Evolutionary conservation across 2,888 invertebrate genomes (phyloP).

Genomic region (Mycalesis mineus): DNA sequence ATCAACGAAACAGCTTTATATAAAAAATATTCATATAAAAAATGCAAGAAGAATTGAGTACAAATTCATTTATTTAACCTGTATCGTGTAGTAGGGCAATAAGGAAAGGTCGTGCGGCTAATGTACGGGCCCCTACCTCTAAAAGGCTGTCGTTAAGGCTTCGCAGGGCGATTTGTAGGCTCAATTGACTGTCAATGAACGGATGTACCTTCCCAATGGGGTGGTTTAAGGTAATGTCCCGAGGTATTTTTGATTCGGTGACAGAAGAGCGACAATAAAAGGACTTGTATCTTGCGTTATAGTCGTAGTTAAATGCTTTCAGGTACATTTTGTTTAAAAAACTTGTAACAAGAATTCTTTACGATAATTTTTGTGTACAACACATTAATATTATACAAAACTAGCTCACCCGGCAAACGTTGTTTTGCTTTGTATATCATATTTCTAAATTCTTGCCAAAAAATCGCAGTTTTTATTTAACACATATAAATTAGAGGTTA

Average conservation of each 20-base stretch:
- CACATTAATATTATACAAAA: too few species aligned
- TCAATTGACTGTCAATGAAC: conserved; percentile 71
- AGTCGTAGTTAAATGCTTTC: too few species aligned
- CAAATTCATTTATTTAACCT: neutral
- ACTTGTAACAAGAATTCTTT: too few species aligned
- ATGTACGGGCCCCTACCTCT: conserved; percentile 37
- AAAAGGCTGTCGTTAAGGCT: conserved; percentile 53
- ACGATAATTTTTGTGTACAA: too few species aligned
- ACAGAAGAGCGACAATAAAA: neutral
- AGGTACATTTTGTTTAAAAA: too few species aligned
- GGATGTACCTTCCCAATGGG: conserved; percentile 40
- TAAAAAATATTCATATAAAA: neutral
- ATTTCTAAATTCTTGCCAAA: too few species aligned
- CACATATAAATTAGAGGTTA: too few species aligned
- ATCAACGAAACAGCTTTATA: too few species aligned
- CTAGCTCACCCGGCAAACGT: too few species aligned
- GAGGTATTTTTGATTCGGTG: conserved; percentile 6
- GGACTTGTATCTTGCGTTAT: neutral
- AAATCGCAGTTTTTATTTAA: too few species aligned
- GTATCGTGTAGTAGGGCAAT: conserved; percentile 12
- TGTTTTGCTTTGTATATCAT: too few species aligned
- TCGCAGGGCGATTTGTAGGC: conserved; percentile 60
- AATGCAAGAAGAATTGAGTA: neutral
- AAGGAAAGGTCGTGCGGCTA: conserved; percentile 35
- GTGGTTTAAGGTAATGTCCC: conserved; percentile 7